phyloP scores from a whole-genome alignment of 2,797 vertebrate genomes.

The Amblyopsis hoosieri region DNA sequence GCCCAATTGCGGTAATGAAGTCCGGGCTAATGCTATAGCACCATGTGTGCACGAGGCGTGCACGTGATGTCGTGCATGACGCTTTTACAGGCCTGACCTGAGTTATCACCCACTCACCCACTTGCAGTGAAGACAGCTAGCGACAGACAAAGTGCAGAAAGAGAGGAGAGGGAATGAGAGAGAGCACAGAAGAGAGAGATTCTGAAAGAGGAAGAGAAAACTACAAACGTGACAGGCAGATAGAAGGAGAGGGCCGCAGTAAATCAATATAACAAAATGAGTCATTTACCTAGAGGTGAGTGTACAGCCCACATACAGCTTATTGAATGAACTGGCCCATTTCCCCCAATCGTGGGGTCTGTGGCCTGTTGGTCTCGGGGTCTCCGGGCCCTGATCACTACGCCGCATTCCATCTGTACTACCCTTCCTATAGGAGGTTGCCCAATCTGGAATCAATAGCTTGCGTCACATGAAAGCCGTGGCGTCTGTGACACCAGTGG shows the following conservation, averaged over 20 bases:
- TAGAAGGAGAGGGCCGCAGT: slow-evolving; percentile 39
- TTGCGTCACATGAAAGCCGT: slow-evolving; percentile 61
- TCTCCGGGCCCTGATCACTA: slow-evolving; percentile 28
- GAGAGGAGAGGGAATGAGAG: slow-evolving; percentile 3
- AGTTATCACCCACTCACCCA: slow-evolving; percentile 58
- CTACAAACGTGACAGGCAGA: slow-evolving; percentile 40
- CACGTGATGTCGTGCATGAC: slow-evolving; percentile 48
- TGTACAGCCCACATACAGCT: slow-evolving; percentile 35
- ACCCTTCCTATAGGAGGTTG: slow-evolving; percentile 47
- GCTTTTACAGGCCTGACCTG: slow-evolving; percentile 68
- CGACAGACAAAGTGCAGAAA: slow-evolving; percentile 9
- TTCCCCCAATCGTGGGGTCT: slow-evolving; percentile 41
- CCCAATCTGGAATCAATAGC: slow-evolving; percentile 74
- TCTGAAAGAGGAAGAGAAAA: slow-evolving; percentile 37
- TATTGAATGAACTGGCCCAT: slow-evolving; percentile 29
- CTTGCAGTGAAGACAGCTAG: slow-evolving; percentile 25
- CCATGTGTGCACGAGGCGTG: slow-evolving; percentile 52
- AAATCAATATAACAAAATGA: slow-evolving; percentile 75
- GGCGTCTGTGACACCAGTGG: slow-evolving; percentile 61
- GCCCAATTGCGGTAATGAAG: slow-evolving; percentile 72
- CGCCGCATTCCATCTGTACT: slow-evolving; percentile 33
- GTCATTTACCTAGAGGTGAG: slow-evolving; percentile 59
- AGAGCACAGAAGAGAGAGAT: slow-evolving; percentile 18
- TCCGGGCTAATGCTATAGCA: slow-evolving; percentile 61
- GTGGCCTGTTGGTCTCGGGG: slow-evolving; percentile 48